Evolutionary conservation across 2,113 vertebrate genomes (phyloP).

Genomic region (Sialia sialis): DNA sequence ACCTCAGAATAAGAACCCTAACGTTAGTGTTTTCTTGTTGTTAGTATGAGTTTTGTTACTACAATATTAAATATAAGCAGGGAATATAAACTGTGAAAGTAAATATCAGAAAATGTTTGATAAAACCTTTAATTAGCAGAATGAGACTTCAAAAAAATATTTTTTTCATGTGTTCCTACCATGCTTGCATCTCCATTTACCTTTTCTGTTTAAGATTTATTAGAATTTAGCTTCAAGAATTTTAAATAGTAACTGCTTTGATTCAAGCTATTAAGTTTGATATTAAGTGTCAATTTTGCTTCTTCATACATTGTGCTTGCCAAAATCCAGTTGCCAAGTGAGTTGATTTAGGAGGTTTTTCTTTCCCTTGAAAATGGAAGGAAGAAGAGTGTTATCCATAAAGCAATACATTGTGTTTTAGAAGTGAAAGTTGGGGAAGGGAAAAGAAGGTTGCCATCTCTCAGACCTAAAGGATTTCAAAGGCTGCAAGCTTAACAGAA

Average conservation of each 20-base stretch:
- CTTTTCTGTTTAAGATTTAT: neutral
- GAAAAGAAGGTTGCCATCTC: constrained; percentile 43
- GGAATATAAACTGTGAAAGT: neutral
- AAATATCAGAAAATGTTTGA: neutral
- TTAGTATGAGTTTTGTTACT: constrained; percentile 46
- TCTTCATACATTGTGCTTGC: neutral
- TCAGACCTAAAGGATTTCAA: constrained; percentile 68
- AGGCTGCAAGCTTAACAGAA: constrained; percentile 69
- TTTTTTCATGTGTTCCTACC: neutral
- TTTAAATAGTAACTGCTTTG: neutral
- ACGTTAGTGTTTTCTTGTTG: constrained; percentile 55
- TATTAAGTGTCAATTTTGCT: neutral
- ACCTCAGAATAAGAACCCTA: constrained; percentile 52
- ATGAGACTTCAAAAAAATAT: neutral
- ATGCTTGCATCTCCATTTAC: neutral
- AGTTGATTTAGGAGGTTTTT: neutral
- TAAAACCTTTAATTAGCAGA: constrained; percentile 23
- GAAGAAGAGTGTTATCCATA: constrained; percentile 48
- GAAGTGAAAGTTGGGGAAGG: constrained; percentile 63
- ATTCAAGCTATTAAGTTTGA: neutral
- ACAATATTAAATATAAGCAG: constrained; percentile 8
- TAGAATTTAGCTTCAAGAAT: neutral
- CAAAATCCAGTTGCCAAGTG: neutral
- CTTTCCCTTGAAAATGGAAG: constrained; percentile 33
- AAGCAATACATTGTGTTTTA: constrained; percentile 49